Evolutionary conservation across 2,797 vertebrate genomes (phyloP).

Genomic region (Microhierax caerulescens): DNA sequence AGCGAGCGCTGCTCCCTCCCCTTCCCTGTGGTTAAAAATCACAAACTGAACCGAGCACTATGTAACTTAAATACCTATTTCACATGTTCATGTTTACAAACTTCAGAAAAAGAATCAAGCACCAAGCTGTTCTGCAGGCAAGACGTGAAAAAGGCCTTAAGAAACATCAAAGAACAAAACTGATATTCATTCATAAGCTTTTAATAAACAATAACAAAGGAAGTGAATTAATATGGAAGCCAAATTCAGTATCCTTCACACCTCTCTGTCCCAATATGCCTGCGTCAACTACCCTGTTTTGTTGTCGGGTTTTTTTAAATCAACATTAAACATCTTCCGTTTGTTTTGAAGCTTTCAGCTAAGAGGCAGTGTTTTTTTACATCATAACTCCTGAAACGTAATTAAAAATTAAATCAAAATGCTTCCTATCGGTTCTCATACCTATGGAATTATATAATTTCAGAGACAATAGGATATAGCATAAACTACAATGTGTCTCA

Average conservation of each 20-base stretch:
- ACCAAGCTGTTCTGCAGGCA: neutral
- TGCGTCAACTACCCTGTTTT: neutral
- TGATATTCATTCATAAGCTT: neutral
- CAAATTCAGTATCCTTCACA: neutral
- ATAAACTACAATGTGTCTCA: neutral
- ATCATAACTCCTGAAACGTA: neutral
- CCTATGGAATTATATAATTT: neutral
- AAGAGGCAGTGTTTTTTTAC: neutral
- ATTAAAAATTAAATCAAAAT: neutral
- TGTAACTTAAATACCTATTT: neutral
- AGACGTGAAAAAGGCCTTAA: neutral
- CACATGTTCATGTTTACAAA: neutral
- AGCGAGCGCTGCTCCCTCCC: neutral
- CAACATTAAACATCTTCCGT: neutral
- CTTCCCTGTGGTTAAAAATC: neutral
- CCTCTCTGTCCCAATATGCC: neutral
- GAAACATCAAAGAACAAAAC: neutral
- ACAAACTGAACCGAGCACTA: neutral
- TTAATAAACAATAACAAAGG: neutral
- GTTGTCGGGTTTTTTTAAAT: neutral
- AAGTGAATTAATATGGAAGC: neutral
- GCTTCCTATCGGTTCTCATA: neutral
- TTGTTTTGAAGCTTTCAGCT: neutral
- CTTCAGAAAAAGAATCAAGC: neutral
- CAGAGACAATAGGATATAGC: neutral